Percentiles rank a stretch among this genome's conserved stretches.
Conservation (phyloP, 35 echinoderm and acorn worm species). For the Hemicentrotus pulcherrimus region DNA sequence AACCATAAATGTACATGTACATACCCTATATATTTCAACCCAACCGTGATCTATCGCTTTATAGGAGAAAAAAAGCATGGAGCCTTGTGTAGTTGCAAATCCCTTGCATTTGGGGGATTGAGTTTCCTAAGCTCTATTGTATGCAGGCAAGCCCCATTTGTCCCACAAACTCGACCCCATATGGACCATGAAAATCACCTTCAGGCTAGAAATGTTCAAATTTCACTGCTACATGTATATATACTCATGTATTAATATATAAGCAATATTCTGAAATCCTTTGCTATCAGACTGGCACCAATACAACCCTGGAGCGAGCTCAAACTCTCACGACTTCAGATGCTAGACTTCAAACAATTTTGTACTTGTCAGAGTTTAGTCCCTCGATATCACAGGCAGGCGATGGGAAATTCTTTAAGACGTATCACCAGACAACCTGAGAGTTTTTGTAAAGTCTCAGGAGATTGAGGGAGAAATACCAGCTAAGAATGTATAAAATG, state of each 20-base stretch:
- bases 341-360: background rate
- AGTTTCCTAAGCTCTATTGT: background rate
- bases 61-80: no score
- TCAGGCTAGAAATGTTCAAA: background rate
- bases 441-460: background rate
- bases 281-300: background rate
- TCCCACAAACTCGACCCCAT: background rate
- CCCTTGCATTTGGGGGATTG: background rate
- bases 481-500: background rate
- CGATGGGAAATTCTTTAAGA: background rate
- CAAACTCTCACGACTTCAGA: background rate
- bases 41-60: no score
- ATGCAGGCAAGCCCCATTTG: background rate
- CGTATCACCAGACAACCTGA: background rate
- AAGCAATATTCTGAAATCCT: background rate
- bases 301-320: background rate
- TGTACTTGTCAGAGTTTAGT: background rate
- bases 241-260: background rate
- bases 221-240: background rate
- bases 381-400: no score
- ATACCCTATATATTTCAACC: no score
- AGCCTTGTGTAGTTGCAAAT: background rate
- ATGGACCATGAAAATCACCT: background rate
- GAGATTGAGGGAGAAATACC: background rate
- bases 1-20: no score